Evolutionary conservation across 2,888 invertebrate species (phyloP), one percentile per base, ranked within the genome.

Genomic region (Sminthurinus aureus): DNA sequence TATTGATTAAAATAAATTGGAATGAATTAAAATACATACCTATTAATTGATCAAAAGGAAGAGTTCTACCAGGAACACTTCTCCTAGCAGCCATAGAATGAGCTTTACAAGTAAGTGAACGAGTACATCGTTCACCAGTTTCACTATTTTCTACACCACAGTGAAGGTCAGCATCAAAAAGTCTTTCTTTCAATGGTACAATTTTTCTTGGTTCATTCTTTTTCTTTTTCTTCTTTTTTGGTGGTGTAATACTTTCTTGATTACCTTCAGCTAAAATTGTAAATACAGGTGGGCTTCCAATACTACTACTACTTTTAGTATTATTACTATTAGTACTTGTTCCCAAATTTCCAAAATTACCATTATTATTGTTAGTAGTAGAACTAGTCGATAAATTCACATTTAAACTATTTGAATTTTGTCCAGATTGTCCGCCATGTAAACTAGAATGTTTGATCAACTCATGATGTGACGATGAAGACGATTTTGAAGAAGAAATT

Each of bases 141-240:
- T 94, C 94, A 26, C 89, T 87, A 0, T 89, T 93, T 88, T 93
- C 91, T 20, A 96, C 96, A 1, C 96, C 96, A 90, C 96, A 96
- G 90, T 96, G 96, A 87, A 94, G 93, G 90, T 96, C 94, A 22
- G 96, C 94, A 90, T 96, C 95, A 91, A 94, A 96, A 89, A 95
- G 94, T 85, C 95, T 92, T 89, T 91, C 91, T 90, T 89, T 86
- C 87, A 90, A 80, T 58, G 87, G 88, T 80, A 89, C 84, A 20
- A 88, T 81, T 79, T 88, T 88, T 51, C 88, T 79, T 0, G 85
- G 85, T 18, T 88, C 88, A 86, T 92, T 91, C 83, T 91, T 91
- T 6, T 86, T 86, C 24, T 87, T 87, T 74, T 89, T 89, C 38
- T 87, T 86, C 67, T 87, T 87, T 80, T 87, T 88, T 26, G 81